These are phyloP conservation scores for Dipodomys stephensi DNA, from an alignment of 2,113 vertebrate genomes.

Conservation along the genomic window DNA sequence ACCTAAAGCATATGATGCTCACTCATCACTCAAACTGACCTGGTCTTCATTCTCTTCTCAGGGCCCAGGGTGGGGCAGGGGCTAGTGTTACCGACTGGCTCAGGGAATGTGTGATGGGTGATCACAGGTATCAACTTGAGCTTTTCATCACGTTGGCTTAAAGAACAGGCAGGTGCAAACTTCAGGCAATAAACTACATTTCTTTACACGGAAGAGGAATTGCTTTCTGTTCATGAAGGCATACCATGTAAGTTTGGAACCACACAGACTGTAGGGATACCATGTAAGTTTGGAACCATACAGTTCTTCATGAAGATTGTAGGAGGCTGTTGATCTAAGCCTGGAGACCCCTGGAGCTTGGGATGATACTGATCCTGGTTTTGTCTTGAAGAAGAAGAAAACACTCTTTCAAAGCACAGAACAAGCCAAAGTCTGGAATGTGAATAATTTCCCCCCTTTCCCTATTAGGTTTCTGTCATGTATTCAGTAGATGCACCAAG, in stretches of 20 bases:
- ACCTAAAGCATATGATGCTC: not conserved
- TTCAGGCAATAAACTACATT: not conserved
- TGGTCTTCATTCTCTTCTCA: not conserved
- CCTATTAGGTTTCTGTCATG: not conserved
- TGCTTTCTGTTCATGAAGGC: not conserved
- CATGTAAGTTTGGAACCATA: not conserved
- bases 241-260: not conserved
- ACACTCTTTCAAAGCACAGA: not conserved
- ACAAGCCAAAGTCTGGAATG: not conserved
- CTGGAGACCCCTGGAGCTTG: not conserved
- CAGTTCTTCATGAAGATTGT: not conserved
- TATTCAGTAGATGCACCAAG: not conserved
- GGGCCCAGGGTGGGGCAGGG: not conserved
- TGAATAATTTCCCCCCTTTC: not conserved
- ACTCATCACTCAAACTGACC: not conserved
- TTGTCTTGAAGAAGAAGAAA: slow-evolving; percentile 1
- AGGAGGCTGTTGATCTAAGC: not conserved
- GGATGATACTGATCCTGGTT: not conserved
- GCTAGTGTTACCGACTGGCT: not conserved
- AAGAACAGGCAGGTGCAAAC: not conserved
- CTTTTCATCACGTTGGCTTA: not conserved
- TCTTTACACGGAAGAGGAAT: not conserved
- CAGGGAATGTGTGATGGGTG: not conserved
- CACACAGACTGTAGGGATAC: too few species aligned
- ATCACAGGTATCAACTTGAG: not conserved